Evolutionary conservation across 1,140 invertebrate species (phyloP), one percentile per base, ranked within the genome.

Genomic region (Protaetia brevitarsis): DNA sequence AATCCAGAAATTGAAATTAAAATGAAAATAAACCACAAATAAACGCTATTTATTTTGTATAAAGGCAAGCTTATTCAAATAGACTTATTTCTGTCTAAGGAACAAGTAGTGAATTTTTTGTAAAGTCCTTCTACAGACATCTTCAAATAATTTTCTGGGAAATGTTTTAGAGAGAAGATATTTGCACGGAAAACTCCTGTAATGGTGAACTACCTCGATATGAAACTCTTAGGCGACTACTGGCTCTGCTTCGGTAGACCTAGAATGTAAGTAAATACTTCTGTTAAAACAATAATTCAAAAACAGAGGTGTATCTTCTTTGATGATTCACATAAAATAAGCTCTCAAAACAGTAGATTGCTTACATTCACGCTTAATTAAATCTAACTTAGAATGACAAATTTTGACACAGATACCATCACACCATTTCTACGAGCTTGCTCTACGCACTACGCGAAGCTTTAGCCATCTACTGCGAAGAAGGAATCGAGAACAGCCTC

Each of bases 391-490:
- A n/a, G n/a, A n/a, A n/a, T n/a, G n/a, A n/a, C n/a, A n/a, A 31
- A 26, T 1, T 56, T 61, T 64, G 67, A 58, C n/a, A n/a, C 68
- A 85, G 82, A n/a, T 94, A 94, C 75, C 92, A 94, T 77, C 92
- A 94, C 75, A 96, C 94, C 0, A 85, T 88, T 16, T 88, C 87
- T 3, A 82, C 92, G 0, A 91, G 85, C 11, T 76, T 91, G 60
- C 71, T 95, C 0, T 95, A 90, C 78, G 90, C 86, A 0, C 73
- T 96, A 7, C 83, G 93, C 4, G 88, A 92, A 74, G 91, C 87
- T 23, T 77, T 96, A 23, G 83, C 89, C 1, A 80, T 87, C 66
- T 72, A 95, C 13, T 85, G 82, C n/a, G 86, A 88, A 65, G 87
- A 93, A 80, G 89, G 89, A 1, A 79, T 95, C 8, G 84, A 85